A percentile compares a stretch with the other conserved stretches of the same genome.
Evolutionary conservation across 1,140 invertebrate species (phyloP).

Genomic region (Ceratina australensis): DNA sequence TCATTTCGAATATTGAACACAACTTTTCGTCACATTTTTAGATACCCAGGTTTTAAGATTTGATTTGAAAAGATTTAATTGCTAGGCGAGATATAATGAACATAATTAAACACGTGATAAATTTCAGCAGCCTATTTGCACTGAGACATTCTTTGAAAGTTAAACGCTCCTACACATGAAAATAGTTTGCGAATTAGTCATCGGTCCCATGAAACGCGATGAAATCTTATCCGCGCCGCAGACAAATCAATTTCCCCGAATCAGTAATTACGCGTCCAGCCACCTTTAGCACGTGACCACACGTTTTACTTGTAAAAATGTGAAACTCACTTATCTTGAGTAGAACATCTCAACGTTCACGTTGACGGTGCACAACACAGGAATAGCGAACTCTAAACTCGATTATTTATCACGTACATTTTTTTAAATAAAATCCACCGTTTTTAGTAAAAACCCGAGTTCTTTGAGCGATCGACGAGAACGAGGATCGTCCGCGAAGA

Average conservation of each 20-base stretch:
- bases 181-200: slow-evolving; percentile 31
- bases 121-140: no score
- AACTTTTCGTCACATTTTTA: no score
- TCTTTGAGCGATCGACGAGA: background rate
- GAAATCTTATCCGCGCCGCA: slow-evolving; percentile 10
- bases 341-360: no score
- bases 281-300: slow-evolving; percentile 14
- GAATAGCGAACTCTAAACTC: background rate
- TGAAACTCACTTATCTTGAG: background rate
- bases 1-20: no score
- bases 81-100: no score
- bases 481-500: slow-evolving; percentile 36
- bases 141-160: background rate
- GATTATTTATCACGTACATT: background rate
- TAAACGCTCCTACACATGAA: slow-evolving; percentile 1
- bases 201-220: slow-evolving; percentile 21
- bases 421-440: no score
- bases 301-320: background rate
- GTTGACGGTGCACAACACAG: no score
- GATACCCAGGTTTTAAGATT: no score
- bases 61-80: no score
- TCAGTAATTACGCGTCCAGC: background rate
- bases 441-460: background rate
- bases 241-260: slow-evolving; percentile 32
- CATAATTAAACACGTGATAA: no score